Evolutionary conservation across 2,113 vertebrate species (phyloP).

Genomic region (Aleadryas rufinucha): DNA sequence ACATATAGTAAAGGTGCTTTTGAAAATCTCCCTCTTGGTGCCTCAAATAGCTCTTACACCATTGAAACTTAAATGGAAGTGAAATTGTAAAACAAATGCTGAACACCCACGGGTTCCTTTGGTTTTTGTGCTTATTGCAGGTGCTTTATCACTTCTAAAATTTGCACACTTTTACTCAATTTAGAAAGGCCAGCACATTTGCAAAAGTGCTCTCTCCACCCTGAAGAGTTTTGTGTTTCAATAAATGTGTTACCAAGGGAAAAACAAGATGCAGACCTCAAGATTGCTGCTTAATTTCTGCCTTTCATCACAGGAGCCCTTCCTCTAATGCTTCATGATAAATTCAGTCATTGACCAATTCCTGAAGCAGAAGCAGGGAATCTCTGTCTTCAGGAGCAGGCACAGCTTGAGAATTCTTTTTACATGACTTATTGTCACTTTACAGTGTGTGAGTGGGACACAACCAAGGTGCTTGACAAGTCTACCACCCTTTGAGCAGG

Average conservation of each 20-base stretch:
- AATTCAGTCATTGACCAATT: neutral
- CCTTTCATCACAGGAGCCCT: neutral
- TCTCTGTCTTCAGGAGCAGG: neutral
- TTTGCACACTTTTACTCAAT: neutral
- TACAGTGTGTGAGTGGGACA: too few species aligned
- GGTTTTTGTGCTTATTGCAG: neutral
- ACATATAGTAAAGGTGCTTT: neutral
- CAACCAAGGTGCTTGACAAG: neutral
- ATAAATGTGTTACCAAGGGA: neutral
- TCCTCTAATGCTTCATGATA: neutral
- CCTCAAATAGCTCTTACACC: neutral
- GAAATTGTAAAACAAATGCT: neutral
- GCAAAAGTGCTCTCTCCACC: neutral
- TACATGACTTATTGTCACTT: neutral
- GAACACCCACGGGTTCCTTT: neutral
- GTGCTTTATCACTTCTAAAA: neutral
- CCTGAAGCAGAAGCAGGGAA: neutral
- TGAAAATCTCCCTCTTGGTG: neutral
- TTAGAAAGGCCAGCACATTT: constrained; percentile 19
- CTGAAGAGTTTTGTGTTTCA: neutral
- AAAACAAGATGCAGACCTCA: neutral
- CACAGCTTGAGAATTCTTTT: neutral
- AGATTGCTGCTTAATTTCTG: neutral
- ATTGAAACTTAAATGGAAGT: neutral
- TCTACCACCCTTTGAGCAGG: neutral